Base-by-base conservation (phyloP, 2,888 invertebrate genomes). In the Escarpia spicata region DNA sequence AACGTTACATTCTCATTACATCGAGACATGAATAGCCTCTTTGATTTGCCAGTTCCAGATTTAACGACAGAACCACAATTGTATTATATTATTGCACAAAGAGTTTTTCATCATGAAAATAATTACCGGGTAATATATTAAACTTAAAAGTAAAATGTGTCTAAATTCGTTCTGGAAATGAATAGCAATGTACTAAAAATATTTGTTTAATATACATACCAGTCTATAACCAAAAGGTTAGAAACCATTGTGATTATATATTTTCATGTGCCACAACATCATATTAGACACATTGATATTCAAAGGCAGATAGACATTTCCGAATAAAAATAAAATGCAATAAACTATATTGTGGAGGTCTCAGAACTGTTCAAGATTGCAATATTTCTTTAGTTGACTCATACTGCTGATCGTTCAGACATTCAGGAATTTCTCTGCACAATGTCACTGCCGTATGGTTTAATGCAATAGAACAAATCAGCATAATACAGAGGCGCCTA, bases 401-500 rank as follows among this genome's bases (percentile, higher is more conserved):
- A 26, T 75, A 75, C n/a, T 75, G 75, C n/a, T 75, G 75, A 75
- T 75, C 75, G 75, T 75, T 75, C 75, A 75, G 75, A 75, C 75
- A 75, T 75, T 75, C 75, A 75, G 75, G 75, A 75, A 75, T 75
- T 26, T 75, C 75, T 75, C 75, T 75, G 75, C 75, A 26, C 75
- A 75, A 75, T 75, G 75, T 75, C 75, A 75, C 26, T 26, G 75
- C 26, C n/a, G 75, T 75, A 15, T 75, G 75, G 75, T 52, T 15
- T 52, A 52, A 52, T 52, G 52, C 15, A 75, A 75, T 19, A 26
- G 75, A 6, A 75, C 75, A 26, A 75, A 75, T 75, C 75, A 75
- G 26, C 75, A 75, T 75, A 75, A 75, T 75, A n/a, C n/a, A 75
- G 75, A 75, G 75, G 75, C 26, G 75, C 75, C 75, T 75, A 75